Base-by-base conservation (phyloP, 2,888 invertebrate genomes). In the Scaptomyza flava region DNA sequence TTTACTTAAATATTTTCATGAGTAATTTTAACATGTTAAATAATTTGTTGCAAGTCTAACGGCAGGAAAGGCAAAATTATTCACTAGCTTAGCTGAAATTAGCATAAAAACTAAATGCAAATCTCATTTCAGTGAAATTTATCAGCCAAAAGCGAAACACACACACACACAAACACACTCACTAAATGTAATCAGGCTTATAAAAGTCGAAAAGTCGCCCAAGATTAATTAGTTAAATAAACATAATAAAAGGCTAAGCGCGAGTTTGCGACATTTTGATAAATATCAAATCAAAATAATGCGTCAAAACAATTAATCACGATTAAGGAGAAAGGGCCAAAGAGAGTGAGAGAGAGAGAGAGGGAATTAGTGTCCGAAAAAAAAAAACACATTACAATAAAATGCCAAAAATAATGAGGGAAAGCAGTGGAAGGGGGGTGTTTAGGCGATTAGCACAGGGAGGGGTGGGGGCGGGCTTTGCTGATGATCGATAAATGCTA, bases 211-310 rank as follows among this genome's bases (percentile, higher is more conserved):
- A 57, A 48, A 41, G 43, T 58, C 38, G 20, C 8, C 54, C 45
- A 63, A 77, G 71, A 75, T 79, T 82, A 87, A 87, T 87, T 85
- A 84, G 77, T 77, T 85, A 76, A 76, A 77, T 71, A 87, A 82
- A 77, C 83, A 82, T 86, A 82, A 87, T 82, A 84, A 84, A 85
- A 87, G 71, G 77, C 80, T 75, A 80, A 82, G 66, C 77, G 72
- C 56, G 42, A 69, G 64, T 77, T 81, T 80, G 83, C 84, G 89
- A 89, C 89, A 89, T 70, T 89, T 89, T 89, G 81, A 87, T 83
- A 79, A 83, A 89, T 83, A 79, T 75, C 79, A 79, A 87, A 87
- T 85, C 81, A 85, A 85, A 89, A 89, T 87, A 85, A 88, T 80
- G 88, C 88, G 84, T 79, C 68, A 79, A 78, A 81, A 71, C 73